Conservation (phyloP, 1,140 invertebrate genomes). For the Daktulosphaira vitifoliae region DNA sequence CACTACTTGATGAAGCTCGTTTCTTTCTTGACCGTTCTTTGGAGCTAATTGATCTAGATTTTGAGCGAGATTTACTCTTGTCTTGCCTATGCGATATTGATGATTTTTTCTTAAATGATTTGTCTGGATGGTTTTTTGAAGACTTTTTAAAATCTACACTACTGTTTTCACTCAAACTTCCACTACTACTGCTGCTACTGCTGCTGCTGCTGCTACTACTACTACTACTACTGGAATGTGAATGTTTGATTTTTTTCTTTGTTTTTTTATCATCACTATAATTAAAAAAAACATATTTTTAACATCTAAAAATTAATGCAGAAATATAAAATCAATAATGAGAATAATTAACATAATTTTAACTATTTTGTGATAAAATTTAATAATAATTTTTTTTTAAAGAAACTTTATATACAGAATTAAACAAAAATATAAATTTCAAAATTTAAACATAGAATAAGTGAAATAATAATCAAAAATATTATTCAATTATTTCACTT, state of each 20-base stretch:
- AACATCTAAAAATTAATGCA: too few species aligned
- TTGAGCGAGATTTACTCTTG: constrained; percentile 14
- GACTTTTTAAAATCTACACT: constrained; percentile 13
- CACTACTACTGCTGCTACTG: constrained; percentile 12
- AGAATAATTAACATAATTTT: too few species aligned
- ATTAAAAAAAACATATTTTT: background rate
- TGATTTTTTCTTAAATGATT: constrained; percentile 24
- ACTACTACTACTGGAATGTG: constrained; percentile 5
- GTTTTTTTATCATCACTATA: background rate
- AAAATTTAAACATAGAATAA: too few species aligned
- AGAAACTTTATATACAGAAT: too few species aligned
- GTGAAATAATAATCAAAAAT: too few species aligned
- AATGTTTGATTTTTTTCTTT: constrained; percentile 14
- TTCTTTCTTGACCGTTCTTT: constrained; percentile 17
- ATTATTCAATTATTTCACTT: too few species aligned
- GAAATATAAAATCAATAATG: too few species aligned
- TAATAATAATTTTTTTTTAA: too few species aligned
- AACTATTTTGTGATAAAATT: too few species aligned
- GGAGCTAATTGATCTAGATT: background rate
- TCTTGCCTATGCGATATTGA: background rate
- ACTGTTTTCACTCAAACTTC: constrained; percentile 12
- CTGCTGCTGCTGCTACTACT: too few species aligned
- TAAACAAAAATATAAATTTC: too few species aligned
- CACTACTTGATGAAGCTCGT: constrained; percentile 9
- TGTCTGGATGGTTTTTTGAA: background rate